phyloP scores from a whole-genome alignment of 2,888 invertebrate species.

The Monoplex corrugatus region DNA sequence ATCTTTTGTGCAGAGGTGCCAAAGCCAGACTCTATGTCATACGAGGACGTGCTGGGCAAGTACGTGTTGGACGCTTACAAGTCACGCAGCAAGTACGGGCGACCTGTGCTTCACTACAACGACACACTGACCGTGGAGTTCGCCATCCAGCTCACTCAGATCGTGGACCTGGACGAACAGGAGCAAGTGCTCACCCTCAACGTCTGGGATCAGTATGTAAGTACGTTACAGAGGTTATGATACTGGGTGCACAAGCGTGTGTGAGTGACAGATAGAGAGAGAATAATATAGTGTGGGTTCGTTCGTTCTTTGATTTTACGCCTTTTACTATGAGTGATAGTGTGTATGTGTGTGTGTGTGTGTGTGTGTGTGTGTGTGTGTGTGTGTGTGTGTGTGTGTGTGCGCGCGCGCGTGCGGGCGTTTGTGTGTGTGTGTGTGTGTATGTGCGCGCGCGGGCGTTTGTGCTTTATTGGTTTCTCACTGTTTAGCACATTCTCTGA shows the following conservation, averaged over 20 bases:
- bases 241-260: background rate
- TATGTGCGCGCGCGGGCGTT: no score
- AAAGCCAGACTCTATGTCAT: slow-evolving; percentile 61
- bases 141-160: slow-evolving; percentile 80
- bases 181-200: slow-evolving; percentile 81
- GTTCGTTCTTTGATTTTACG: no score
- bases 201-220: slow-evolving; percentile 81
- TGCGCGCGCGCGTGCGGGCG: no score
- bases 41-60: slow-evolving; percentile 77
- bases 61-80: slow-evolving; percentile 75
- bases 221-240: slow-evolving; percentile 54
- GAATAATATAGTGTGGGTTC: background rate
- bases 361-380: background rate
- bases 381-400: background rate
- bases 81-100: slow-evolving; percentile 74
- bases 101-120: slow-evolving; percentile 78
- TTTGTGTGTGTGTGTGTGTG: no score
- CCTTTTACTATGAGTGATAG: background rate
- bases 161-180: slow-evolving; percentile 81
- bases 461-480: no score
- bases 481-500: no score
- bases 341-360: background rate
- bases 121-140: slow-evolving; percentile 77
- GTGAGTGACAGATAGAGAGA: no score
- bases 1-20: slow-evolving; percentile 29